Conservation (phyloP, 2,113 vertebrate genomes). For the Dryoscopus gambensis region DNA sequence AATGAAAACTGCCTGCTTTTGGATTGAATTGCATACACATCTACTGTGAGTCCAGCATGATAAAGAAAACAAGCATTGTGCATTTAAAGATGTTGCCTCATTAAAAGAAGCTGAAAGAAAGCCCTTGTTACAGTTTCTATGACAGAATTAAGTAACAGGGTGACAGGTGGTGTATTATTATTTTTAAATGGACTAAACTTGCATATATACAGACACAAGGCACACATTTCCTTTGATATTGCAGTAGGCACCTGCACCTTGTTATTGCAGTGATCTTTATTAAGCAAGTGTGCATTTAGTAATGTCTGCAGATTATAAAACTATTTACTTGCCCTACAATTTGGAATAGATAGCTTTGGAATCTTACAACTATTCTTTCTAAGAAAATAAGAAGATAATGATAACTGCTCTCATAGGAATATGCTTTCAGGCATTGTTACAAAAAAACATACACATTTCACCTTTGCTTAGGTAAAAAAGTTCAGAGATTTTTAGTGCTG, state of each 20-base stretch:
- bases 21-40: constrained; percentile 45
- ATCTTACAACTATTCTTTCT: constrained; percentile 39
- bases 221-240: constrained; percentile 56
- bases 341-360: constrained; percentile 34
- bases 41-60: constrained; percentile 60
- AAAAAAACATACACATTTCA: constrained; percentile 4
- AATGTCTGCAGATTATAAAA: constrained; percentile 57
- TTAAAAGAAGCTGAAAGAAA: constrained; percentile 77
- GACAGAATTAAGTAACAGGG: constrained; percentile 75
- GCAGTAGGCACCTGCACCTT: constrained; percentile 68
- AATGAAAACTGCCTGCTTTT: constrained; percentile 70
- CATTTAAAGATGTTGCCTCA: constrained; percentile 57
- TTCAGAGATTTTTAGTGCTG: constrained; percentile 31
- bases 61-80: constrained; percentile 31
- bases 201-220: constrained; percentile 25
- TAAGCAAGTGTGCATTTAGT: constrained; percentile 64
- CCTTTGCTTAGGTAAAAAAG: constrained; percentile 2
- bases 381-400: constrained; percentile 56
- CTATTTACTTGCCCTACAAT: constrained; percentile 28
- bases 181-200: constrained; percentile 66
- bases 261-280: constrained; percentile 65
- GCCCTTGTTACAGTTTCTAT: constrained; percentile 73
- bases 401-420: background rate
- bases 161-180: constrained; percentile 69
- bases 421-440: constrained; percentile 15